These are phyloP conservation scores for Ericerus pela DNA, from an alignment of 1,140 invertebrate species.

Conservation along the genomic window DNA sequence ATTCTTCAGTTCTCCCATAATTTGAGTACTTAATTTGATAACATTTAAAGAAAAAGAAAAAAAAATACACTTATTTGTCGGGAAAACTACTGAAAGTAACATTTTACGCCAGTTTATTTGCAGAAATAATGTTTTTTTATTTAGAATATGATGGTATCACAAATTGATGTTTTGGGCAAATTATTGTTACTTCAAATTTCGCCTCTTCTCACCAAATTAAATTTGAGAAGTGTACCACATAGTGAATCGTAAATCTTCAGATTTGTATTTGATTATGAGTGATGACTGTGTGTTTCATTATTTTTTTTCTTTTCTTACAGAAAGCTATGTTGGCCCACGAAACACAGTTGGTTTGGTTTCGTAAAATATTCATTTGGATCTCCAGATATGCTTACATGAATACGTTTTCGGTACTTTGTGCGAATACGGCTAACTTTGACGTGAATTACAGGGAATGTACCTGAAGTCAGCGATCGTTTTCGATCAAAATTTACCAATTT, in stretches of 20 bases:
- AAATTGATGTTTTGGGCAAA: too few species aligned
- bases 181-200: background rate
- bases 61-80: too few species aligned
- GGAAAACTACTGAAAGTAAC: too few species aligned
- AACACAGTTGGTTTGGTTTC: conserved; percentile 86
- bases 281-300: conserved; percentile 10
- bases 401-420: conserved; percentile 53
- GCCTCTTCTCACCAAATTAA: background rate
- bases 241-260: conserved; percentile 18
- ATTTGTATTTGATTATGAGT: conserved; percentile 19
- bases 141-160: too few species aligned
- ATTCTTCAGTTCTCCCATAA: too few species aligned
- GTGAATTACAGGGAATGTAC: background rate
- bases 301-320: conserved; percentile 18
- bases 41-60: too few species aligned
- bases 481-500: too few species aligned
- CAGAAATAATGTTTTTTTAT: too few species aligned
- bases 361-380: conserved; percentile 74
- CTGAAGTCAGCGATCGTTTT: too few species aligned
- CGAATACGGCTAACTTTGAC: conserved; percentile 21
- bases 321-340: conserved; percentile 69
- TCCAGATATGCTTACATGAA: conserved; percentile 84
- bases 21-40: too few species aligned
- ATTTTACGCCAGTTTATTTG: too few species aligned
- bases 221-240: background rate